These are phyloP conservation scores for Sitodiplosis mosellana DNA, from an alignment of 1,140 invertebrate species.

Conservation along the genomic window DNA sequence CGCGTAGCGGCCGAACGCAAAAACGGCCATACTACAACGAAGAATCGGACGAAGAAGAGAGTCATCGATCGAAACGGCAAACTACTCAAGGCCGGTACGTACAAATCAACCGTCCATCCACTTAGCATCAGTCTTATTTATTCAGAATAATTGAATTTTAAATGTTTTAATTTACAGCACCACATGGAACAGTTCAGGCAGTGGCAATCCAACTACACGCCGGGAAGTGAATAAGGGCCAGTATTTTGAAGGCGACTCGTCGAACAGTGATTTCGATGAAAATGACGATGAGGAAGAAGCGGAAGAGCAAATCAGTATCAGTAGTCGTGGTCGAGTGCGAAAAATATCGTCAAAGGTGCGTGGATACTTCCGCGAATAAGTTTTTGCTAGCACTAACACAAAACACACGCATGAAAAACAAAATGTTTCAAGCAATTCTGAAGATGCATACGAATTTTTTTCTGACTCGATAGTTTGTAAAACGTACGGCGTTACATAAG, in stretches of 20 bases:
- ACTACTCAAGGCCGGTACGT: not conserved
- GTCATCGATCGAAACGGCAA: not conserved
- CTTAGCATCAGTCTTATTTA: no score
- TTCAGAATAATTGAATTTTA: no score
- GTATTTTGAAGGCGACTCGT: not conserved
- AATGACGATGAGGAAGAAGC: constrained; percentile 22
- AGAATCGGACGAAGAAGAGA: constrained; percentile 27
- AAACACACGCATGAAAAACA: not conserved
- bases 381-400: not conserved
- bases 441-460: no score
- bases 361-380: constrained; percentile 41
- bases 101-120: not conserved
- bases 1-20: constrained; percentile 22
- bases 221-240: not conserved
- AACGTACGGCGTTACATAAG: no score
- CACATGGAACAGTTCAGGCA: not conserved
- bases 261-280: constrained; percentile 7
- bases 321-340: constrained; percentile 65
- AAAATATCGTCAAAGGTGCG: constrained; percentile 61
- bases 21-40: constrained; percentile 41
- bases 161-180: not conserved
- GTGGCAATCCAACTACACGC: not conserved
- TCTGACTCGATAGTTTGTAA: no score
- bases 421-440: no score
- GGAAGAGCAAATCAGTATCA: constrained; percentile 39